Base-by-base conservation (phyloP, 2,113 vertebrate genomes). In the Lates calcarifer region DNA sequence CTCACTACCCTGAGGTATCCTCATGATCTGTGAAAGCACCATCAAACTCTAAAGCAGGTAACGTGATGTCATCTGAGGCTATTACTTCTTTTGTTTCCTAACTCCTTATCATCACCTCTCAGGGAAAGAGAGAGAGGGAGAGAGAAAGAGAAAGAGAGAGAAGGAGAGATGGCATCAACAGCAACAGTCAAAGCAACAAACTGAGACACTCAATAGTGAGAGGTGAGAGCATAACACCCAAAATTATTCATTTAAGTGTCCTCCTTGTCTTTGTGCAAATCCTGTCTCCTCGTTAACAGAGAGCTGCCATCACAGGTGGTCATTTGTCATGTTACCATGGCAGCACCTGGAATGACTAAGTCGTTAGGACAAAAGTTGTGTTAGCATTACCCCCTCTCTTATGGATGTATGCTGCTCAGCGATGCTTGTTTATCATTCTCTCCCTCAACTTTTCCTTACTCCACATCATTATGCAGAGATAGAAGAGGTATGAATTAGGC, bases 331-430 rank as follows among this genome's bases (percentile, higher is more conserved):
- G 95, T 98, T 88, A 92, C 95, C 83, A 97, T 97, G 96, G 96
- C 93, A 24, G 96, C 97, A 17, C 95, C 96, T 0, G 96, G 96
- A 88, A 97, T 96, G 96, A 95, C 96, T 97, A 93, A 96, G 95
- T 91, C 37, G 0, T 77, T 9, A n/a, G 28, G 45, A 64, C 24
- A 66, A 53, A 53, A 53, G 43, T 35, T 24, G 60, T 15, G 49
- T 39, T 15, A 2, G 22, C 1, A 4, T 79, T 58, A 26, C 22
- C 35, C 58, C 70, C 51, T 29, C 58, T 65, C 51, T 67, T 17
- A 31, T 10, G 3, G 39, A 83, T 68, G 74, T 53, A 77, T 77
- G 72, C 51, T 31, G 28, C 75, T 71, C 65, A 55, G 64, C 20
- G 4, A 41, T 49, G 51, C 58, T 74, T 75, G 14, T 79, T 37